Evolutionary conservation across 2,113 vertebrate genomes (phyloP).

Genomic region (Rhineura floridana): DNA sequence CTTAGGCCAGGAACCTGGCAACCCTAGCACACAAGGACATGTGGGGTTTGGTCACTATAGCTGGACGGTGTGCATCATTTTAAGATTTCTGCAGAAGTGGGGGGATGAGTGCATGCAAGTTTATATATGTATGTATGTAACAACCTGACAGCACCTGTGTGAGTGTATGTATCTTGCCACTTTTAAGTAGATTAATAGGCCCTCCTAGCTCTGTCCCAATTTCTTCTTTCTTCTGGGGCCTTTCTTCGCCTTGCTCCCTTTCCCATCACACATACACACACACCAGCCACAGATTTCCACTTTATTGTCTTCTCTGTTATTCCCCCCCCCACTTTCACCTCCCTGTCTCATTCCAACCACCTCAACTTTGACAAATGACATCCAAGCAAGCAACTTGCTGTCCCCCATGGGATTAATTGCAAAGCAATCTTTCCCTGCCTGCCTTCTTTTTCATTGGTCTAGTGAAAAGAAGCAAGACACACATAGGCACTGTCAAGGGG

Average conservation of each 20-base stretch:
- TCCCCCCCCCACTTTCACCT: slow-evolving; percentile 29
- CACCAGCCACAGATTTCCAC: slow-evolving; percentile 7
- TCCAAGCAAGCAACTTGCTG: slow-evolving; percentile 65
- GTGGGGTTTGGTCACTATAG: not conserved
- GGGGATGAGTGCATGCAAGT: slow-evolving; percentile 10
- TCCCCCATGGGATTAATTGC: no score
- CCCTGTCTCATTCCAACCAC: slow-evolving; percentile 22
- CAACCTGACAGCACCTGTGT: not conserved
- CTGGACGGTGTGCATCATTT: not conserved
- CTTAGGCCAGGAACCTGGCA: no score
- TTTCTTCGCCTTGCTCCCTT: not conserved
- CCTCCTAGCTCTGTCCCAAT: not conserved
- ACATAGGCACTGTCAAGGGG: no score
- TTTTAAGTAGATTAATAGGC: not conserved
- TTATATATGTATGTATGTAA: slow-evolving; percentile 1
- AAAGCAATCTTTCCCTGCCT: no score
- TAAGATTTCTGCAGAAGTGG: not conserved
- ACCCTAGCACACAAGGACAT: no score
- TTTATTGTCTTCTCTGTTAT: slow-evolving; percentile 26
- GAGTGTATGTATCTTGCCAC: not conserved
- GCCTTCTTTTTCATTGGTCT: no score
- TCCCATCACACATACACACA: not conserved
- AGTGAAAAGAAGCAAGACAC: no score
- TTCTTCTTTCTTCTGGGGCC: not conserved
- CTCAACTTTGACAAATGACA: slow-evolving; percentile 35